Conservation (phyloP, 1,140 invertebrate genomes). For the Zaprionus nigranus region DNA sequence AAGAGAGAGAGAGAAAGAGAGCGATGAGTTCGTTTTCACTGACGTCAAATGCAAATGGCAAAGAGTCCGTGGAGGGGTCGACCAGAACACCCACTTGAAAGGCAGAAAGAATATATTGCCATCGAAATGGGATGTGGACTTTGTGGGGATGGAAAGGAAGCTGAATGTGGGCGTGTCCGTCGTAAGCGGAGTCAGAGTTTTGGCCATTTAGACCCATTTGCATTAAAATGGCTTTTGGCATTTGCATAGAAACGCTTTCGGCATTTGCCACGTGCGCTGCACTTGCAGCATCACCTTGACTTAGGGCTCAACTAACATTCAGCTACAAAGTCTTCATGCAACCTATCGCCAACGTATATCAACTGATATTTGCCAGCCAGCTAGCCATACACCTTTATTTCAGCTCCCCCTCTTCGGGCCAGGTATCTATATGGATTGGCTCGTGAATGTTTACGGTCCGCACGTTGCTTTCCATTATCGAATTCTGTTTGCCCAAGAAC, state of each 20-base stretch:
- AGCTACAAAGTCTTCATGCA: background rate
- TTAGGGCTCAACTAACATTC: constrained; percentile 28
- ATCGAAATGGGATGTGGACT: constrained; percentile 41
- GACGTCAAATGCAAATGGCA: constrained; percentile 64
- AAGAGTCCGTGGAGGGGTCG: background rate
- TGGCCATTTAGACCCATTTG: constrained; percentile 72
- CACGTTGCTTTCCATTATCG: constrained; percentile 32
- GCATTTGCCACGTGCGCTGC: constrained; percentile 59
- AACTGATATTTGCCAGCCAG: constrained; percentile 11
- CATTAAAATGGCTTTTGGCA: constrained; percentile 71
- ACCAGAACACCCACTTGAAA: constrained; percentile 19
- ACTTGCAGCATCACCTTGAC: constrained; percentile 43
- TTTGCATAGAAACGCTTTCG: constrained; percentile 66
- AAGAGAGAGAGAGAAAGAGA: background rate
- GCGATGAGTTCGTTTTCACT: constrained; percentile 33
- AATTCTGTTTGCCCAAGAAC: constrained; percentile 45
- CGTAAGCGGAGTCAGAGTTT: background rate
- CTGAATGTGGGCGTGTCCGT: too few species aligned
- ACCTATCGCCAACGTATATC: background rate
- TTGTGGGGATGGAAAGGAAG: background rate
- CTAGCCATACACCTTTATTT: constrained; percentile 29
- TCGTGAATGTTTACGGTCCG: constrained; percentile 15
- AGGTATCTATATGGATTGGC: constrained; percentile 6
- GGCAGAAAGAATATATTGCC: constrained; percentile 56
- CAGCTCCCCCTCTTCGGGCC: constrained; percentile 6